These are phyloP conservation scores for Caenorhabditis auriculariae DNA, from an alignment of 2,888 invertebrate species.

Conservation along the genomic window DNA sequence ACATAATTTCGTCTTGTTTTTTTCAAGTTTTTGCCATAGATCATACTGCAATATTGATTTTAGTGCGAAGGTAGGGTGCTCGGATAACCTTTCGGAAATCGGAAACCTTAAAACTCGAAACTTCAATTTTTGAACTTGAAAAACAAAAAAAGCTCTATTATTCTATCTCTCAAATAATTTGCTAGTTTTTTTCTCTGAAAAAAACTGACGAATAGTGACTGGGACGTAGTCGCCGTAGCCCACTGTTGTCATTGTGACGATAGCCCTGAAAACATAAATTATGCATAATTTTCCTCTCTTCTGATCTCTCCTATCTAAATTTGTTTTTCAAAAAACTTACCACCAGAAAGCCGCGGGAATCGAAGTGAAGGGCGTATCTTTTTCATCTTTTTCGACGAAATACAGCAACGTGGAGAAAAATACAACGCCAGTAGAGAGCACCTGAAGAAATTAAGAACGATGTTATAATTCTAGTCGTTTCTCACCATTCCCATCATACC, in stretches of 20 bases:
- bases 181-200: not conserved
- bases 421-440: slow-evolving; percentile 58
- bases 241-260: slow-evolving; percentile 60
- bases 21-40: too few species aligned
- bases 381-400: slow-evolving; percentile 57
- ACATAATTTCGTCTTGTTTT: too few species aligned
- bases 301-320: not conserved
- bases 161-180: too few species aligned
- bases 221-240: slow-evolving; percentile 58
- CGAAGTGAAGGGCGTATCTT: slow-evolving; percentile 56
- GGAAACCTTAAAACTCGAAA: too few species aligned
- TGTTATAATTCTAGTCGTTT: not conserved
- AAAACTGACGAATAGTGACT: slow-evolving; percentile 50
- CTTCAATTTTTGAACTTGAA: too few species aligned
- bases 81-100: too few species aligned
- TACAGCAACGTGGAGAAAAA: slow-evolving; percentile 60
- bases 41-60: too few species aligned
- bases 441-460: slow-evolving; percentile 9
- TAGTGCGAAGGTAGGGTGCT: too few species aligned
- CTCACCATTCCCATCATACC: slow-evolving; percentile 49
- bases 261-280: slow-evolving; percentile 40
- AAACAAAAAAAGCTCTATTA: too few species aligned
- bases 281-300: too few species aligned
- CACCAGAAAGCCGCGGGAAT: slow-evolving; percentile 61
- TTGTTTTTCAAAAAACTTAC: slow-evolving; percentile 15